phyloP scores from a whole-genome alignment of 1,140 invertebrate genomes.

The Wiebesia pumilae region DNA sequence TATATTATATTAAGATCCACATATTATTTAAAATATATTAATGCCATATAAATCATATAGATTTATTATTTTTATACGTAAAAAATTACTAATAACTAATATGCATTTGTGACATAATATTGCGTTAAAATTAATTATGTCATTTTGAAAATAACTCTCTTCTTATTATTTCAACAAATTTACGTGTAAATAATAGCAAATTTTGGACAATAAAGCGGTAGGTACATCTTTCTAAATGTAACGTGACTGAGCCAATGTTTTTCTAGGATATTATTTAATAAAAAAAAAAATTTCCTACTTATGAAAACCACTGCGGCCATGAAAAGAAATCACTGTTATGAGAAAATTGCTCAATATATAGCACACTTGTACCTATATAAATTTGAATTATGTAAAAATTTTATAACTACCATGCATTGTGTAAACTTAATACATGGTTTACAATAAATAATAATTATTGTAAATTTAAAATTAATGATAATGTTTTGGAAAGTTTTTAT shows the following conservation, averaged over 20 bases:
- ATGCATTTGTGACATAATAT: too few relatives aligned
- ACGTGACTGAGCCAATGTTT: neutral
- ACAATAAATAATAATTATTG: too few relatives aligned
- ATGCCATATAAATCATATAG: too few relatives aligned
- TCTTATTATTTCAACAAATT: too few relatives aligned
- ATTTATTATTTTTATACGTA: too few relatives aligned
- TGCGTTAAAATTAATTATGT: too few relatives aligned
- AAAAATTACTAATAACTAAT: too few relatives aligned
- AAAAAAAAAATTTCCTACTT: neutral
- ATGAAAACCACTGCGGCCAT: conserved; percentile 29
- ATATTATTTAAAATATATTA: too few relatives aligned
- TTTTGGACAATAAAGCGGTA: neutral
- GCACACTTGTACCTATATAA: too few relatives aligned
- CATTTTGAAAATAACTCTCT: too few relatives aligned
- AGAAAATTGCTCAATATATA: neutral
- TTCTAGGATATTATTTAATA: neutral
- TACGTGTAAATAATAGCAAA: neutral
- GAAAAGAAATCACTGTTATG: neutral
- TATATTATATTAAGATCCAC: too few relatives aligned
- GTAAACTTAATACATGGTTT: neutral
- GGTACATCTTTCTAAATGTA: neutral
- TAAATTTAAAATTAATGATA: neutral
- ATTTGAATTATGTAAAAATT: conserved; percentile 30
- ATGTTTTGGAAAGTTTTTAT: neutral
- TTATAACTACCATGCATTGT: conserved; percentile 8